Conservation (phyloP, 2,888 invertebrate species). For the Cantharis rustica region DNA sequence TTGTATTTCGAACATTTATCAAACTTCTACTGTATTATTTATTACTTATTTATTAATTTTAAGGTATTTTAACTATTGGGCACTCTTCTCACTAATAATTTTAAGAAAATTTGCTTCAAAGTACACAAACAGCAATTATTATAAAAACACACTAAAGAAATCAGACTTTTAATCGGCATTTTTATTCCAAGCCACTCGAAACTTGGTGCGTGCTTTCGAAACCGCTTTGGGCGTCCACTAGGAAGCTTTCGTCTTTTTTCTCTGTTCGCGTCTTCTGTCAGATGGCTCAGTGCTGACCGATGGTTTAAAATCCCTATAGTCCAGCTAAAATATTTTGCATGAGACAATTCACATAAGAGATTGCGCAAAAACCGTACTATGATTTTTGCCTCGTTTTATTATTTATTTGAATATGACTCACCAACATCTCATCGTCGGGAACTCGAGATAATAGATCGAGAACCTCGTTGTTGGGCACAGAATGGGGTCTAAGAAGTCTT, state of each 20-base stretch:
- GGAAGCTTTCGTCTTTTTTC: slow-evolving; percentile 73
- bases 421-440: slow-evolving; percentile 91
- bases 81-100: slow-evolving; percentile 29
- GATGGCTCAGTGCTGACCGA: slow-evolving; percentile 63
- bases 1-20: not conserved
- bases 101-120: slow-evolving; percentile 1
- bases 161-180: slow-evolving; percentile 37
- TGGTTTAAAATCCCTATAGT: slow-evolving; percentile 72
- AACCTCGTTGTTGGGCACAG: slow-evolving; percentile 96
- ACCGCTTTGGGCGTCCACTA: slow-evolving; percentile 55
- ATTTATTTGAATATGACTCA: slow-evolving; percentile 58
- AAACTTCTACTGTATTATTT: not conserved
- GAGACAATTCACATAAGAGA: not conserved
- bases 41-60: not conserved
- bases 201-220: slow-evolving; percentile 40
- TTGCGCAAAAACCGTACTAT: no score
- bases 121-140: slow-evolving; percentile 16
- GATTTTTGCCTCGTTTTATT: not conserved
- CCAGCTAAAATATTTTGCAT: slow-evolving; percentile 59
- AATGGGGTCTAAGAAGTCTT: slow-evolving; percentile 88
- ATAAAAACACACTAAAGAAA: slow-evolving; percentile 21
- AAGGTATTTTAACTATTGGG: slow-evolving; percentile 21
- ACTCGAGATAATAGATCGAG: slow-evolving; percentile 93
- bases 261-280: slow-evolving; percentile 61
- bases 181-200: slow-evolving; percentile 38